A percentile compares a stretch with the other conserved stretches of the same genome.
Conservation (phyloP, 2,113 vertebrate genomes). For the Piaya cayana region DNA sequence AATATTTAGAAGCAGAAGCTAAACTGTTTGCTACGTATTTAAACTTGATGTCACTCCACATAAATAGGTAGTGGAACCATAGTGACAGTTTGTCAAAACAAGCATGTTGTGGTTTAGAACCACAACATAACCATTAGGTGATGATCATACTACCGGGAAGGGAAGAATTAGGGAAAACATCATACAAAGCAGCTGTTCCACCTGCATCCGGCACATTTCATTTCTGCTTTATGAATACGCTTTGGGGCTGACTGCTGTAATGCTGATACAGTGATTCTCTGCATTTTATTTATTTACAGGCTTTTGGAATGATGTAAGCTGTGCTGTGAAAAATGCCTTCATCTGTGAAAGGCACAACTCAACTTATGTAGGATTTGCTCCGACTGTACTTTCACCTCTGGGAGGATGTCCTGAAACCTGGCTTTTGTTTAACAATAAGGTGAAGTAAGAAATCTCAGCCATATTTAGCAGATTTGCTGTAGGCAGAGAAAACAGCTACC, state of each 20-base stretch:
- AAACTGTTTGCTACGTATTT: neutral
- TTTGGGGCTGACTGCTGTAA: neutral
- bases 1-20: neutral
- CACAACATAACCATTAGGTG: neutral
- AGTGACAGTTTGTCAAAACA: neutral
- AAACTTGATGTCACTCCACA: neutral
- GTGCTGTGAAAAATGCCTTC: conserved; percentile 82
- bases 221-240: neutral
- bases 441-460: conserved; percentile 34
- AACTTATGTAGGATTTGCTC: conserved; percentile 76
- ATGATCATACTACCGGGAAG: neutral
- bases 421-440: conserved; percentile 85
- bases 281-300: conserved; percentile 69
- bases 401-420: conserved; percentile 89
- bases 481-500: neutral
- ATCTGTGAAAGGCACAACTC: conserved; percentile 88
- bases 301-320: conserved; percentile 91
- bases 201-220: neutral
- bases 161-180: neutral
- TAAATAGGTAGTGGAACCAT: neutral
- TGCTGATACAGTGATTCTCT: neutral
- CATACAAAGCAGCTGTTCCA: neutral
- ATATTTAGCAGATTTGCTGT: neutral
- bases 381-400: conserved; percentile 49
- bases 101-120: neutral